phyloP scores from a whole-genome alignment of 2,113 vertebrate genomes.

The Halichoeres trimaculatus region DNA sequence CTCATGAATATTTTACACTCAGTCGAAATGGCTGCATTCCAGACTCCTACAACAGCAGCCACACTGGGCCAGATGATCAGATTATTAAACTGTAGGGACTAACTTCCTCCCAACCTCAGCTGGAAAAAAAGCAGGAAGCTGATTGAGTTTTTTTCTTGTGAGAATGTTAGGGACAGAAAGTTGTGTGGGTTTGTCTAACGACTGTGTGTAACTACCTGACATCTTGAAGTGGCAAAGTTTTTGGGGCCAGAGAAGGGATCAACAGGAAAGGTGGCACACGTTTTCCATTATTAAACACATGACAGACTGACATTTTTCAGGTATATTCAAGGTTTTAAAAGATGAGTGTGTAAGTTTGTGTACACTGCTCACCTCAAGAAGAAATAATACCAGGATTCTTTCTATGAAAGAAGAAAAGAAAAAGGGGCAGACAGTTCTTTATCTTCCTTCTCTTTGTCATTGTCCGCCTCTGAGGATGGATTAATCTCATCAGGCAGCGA shows the following conservation, averaged over 20 bases:
- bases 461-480: constrained; percentile 60
- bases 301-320: constrained; percentile 6
- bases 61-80: constrained; percentile 70
- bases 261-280: too few relatives aligned
- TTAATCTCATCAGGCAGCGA: constrained; percentile 75
- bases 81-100: constrained; percentile 70
- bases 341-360: not conserved
- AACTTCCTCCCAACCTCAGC: constrained; percentile 58
- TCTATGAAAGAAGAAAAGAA: constrained; percentile 24
- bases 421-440: constrained; percentile 16
- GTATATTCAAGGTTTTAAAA: not conserved
- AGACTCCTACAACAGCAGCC: constrained; percentile 76
- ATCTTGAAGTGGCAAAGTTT: too few relatives aligned
- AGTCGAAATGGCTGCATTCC: constrained; percentile 79
- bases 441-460: constrained; percentile 37
- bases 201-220: too few relatives aligned
- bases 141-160: constrained; percentile 6
- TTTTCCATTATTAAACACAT: not conserved
- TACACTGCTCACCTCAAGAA: not conserved
- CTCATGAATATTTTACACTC: constrained; percentile 85
- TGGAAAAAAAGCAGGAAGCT: constrained; percentile 17
- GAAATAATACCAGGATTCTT: not conserved
- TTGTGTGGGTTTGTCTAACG: not conserved
- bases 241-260: too few relatives aligned
- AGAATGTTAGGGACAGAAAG: not conserved